Evolutionary conservation across 2,888 invertebrate species (phyloP).

Genomic region (Endomychus coccineus): DNA sequence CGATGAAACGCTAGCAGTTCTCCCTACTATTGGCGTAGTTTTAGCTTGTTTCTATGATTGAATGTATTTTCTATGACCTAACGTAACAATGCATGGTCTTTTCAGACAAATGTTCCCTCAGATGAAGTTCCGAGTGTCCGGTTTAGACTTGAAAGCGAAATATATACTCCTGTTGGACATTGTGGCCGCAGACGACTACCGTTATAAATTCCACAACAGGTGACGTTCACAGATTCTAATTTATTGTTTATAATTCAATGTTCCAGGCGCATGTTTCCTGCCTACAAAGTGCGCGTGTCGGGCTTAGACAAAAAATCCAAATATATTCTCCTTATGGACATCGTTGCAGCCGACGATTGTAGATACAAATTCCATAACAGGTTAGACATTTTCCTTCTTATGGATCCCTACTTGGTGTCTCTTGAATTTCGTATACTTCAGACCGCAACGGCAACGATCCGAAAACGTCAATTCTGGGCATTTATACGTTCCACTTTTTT

Average conservation of each 20-base stretch:
- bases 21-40: too few species aligned
- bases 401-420: conserved; percentile 18
- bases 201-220: conserved; percentile 97
- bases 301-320: conserved; percentile 96
- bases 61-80: too few species aligned
- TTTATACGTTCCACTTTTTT: too few species aligned
- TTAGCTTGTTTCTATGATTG: too few species aligned
- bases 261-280: conserved; percentile 96
- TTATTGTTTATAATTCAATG: conserved; percentile 38
- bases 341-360: conserved; percentile 94
- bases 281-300: conserved; percentile 93
- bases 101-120: conserved; percentile 99
- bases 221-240: conserved; percentile 34
- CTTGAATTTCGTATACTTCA: conserved; percentile 27
- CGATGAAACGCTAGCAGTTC: too few species aligned
- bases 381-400: conserved; percentile 47
- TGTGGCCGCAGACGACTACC: conserved; percentile 97
- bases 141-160: conserved; percentile 97
- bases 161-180: conserved; percentile 98
- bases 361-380: conserved; percentile 92
- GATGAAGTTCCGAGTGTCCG: conserved; percentile 97
- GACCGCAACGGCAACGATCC: too few species aligned
- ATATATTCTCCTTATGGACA: conserved; percentile 96
- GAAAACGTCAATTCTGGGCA: too few species aligned
- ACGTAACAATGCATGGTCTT: too few species aligned